Evolutionary conservation across 2,113 vertebrate species (phyloP).

Genomic region (Gavialis gangeticus): DNA sequence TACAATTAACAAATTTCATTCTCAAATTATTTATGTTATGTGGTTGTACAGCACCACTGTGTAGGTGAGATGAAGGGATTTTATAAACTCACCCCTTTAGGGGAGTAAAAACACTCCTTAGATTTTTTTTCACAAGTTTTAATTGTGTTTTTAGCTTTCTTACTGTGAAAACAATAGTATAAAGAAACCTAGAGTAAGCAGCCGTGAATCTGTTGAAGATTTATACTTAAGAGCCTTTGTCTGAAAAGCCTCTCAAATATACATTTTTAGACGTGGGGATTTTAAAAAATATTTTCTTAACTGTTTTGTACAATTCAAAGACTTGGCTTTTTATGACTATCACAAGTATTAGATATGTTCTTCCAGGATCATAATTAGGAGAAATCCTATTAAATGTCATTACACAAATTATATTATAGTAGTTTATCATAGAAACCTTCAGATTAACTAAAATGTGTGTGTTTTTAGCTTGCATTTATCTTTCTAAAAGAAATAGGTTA

Average conservation of each 20-base stretch:
- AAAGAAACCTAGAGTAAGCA: neutral
- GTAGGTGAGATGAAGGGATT: neutral
- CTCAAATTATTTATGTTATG: neutral
- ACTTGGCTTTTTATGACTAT: neutral
- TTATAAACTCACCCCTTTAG: neutral
- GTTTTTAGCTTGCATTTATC: neutral
- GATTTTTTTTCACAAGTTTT: neutral
- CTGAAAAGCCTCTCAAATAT: neutral
- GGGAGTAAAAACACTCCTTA: neutral
- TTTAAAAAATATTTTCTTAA: neutral
- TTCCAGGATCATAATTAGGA: neutral
- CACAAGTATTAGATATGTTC: neutral
- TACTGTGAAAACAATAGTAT: accelerated
- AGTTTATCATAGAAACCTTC: neutral
- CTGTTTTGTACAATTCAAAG: neutral
- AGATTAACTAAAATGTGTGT: neutral
- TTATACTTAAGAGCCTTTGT: neutral
- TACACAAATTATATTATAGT: neutral
- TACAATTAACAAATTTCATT: too few relatives aligned
- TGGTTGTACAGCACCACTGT: accelerated
- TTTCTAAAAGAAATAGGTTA: neutral
- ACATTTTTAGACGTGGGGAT: neutral
- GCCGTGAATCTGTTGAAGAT: neutral
- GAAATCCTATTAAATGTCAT: neutral
- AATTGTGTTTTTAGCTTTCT: neutral